Percentiles rank a stretch among this genome's conserved stretches.
Evolutionary conservation across 2,888 invertebrate species (phyloP).

Genomic region (Pyrocoelia pectoralis): DNA sequence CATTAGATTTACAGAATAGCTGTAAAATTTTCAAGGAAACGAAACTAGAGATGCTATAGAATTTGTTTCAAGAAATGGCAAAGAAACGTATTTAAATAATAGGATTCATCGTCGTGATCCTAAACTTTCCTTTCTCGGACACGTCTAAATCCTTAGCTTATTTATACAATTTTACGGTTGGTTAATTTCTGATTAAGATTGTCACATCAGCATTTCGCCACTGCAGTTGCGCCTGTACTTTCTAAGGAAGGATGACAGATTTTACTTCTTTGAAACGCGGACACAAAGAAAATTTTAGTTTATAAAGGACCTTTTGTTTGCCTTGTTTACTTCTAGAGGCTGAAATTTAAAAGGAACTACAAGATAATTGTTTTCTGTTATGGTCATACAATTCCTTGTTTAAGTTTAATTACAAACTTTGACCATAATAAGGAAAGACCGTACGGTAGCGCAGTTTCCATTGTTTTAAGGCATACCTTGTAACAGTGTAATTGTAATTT

Average conservation of each 20-base stretch:
- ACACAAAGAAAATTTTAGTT: constrained; percentile 2
- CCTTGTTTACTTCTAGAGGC: neutral
- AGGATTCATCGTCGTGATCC: constrained; percentile 12
- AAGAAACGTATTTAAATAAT: constrained; percentile 14
- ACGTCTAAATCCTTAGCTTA: constrained; percentile 20
- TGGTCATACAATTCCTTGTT: constrained; percentile 6
- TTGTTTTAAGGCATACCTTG: neutral
- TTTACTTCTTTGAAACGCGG: neutral
- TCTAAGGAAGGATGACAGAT: constrained; percentile 1
- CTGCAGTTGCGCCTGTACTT: neutral
- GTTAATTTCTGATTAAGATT: constrained; percentile 22
- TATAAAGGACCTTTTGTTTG: constrained; percentile 10
- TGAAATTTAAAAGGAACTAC: constrained; percentile 1
- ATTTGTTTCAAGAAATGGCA: too few species aligned
- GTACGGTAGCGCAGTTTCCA: neutral
- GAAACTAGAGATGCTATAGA: too few species aligned
- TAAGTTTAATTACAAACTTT: constrained; percentile 1
- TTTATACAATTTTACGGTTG: constrained; percentile 25
- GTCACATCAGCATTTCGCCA: constrained; percentile 16
- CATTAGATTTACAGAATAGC: too few species aligned
- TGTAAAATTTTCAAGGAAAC: neutral
- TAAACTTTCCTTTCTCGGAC: constrained; percentile 18
- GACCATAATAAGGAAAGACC: constrained; percentile 2
- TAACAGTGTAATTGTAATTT: constrained; percentile 5
- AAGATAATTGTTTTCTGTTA: constrained; percentile 10